These are phyloP conservation scores for Ageneiosus marmoratus DNA, from an alignment of 2,113 vertebrate genomes.

Conservation along the genomic window DNA sequence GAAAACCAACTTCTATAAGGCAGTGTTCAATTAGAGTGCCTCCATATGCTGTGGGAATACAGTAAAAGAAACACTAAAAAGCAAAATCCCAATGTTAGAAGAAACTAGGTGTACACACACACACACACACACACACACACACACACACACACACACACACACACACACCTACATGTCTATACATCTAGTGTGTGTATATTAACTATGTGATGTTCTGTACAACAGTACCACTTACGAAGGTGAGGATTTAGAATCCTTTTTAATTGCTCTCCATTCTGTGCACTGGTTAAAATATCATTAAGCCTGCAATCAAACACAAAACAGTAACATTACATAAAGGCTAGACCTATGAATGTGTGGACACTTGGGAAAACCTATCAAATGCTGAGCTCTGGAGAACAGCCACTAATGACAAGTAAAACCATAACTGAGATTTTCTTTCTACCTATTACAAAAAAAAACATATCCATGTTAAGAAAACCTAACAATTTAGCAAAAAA, in stretches of 20 bases:
- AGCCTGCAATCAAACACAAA: slow-evolving; percentile 70
- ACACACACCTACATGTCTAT: too few species aligned
- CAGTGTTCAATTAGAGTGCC: slow-evolving; percentile 93
- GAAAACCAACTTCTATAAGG: slow-evolving; percentile 83
- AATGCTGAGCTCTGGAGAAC: not conserved
- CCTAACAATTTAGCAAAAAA: not conserved
- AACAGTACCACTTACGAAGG: slow-evolving; percentile 80
- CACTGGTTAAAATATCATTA: slow-evolving; percentile 79
- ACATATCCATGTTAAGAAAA: not conserved
- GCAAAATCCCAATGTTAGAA: not conserved
- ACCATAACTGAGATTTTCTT: not conserved
- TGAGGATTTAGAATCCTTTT: slow-evolving; percentile 91
- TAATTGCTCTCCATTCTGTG: slow-evolving; percentile 84
- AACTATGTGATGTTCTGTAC: not conserved
- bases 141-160: too few species aligned
- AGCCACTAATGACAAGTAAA: not conserved
- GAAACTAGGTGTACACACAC: not conserved
- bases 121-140: too few species aligned
- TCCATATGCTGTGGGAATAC: slow-evolving; percentile 80
- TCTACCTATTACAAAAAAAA: not conserved
- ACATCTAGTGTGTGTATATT: too few species aligned
- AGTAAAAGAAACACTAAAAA: not conserved
- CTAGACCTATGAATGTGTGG: not conserved
- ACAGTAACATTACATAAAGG: not conserved
- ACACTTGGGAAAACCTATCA: not conserved